Evolutionary conservation across 2,113 vertebrate species (phyloP).

Genomic region (Mastomys coucha): DNA sequence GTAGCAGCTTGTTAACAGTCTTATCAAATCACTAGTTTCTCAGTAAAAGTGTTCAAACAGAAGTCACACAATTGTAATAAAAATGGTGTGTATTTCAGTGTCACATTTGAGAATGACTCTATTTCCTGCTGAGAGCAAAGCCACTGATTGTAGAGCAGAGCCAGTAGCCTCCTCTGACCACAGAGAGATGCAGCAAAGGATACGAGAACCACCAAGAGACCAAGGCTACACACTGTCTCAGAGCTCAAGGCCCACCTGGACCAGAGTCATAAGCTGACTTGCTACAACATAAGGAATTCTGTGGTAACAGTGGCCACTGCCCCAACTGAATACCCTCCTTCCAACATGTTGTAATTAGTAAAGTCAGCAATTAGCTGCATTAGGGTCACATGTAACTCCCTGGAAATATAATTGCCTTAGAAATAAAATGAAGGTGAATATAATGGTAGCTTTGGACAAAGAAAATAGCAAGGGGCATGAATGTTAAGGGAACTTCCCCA

Average conservation of each 20-base stretch:
- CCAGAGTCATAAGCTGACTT: neutral
- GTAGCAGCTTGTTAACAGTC: neutral
- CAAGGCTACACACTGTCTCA: too few relatives aligned
- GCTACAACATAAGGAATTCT: too few relatives aligned
- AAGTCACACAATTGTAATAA: neutral
- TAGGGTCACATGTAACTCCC: neutral
- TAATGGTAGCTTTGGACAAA: too few relatives aligned
- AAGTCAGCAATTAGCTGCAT: too few relatives aligned
- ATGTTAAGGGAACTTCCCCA: rapidly evolving
- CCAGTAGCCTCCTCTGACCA: neutral
- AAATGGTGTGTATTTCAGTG: neutral
- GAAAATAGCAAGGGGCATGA: neutral
- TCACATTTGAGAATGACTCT: neutral
- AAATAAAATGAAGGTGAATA: neutral
- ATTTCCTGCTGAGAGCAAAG: neutral
- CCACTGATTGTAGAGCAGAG: neutral
- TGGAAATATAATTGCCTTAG: neutral
- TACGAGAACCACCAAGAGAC: neutral
- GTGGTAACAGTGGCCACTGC: neutral
- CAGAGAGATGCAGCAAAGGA: neutral
- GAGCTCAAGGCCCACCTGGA: neutral
- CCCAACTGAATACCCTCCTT: neutral
- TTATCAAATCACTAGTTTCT: neutral
- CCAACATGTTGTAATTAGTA: neutral
- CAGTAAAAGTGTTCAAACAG: neutral